Evolutionary conservation across 2,888 invertebrate species (phyloP).

Genomic region (Entomobrya proxima): DNA sequence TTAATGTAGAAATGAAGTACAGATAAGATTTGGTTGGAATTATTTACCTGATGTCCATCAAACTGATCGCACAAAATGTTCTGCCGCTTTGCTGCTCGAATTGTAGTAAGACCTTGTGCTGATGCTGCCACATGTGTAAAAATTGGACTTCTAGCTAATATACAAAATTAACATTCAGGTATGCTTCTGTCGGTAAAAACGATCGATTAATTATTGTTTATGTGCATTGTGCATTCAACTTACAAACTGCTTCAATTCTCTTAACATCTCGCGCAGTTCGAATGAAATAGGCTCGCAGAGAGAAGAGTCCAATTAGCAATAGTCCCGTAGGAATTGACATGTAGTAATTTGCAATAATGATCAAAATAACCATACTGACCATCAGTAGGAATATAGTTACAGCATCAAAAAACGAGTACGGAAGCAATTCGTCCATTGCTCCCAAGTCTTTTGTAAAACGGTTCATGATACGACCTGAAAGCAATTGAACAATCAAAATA

Average conservation of each 20-base stretch:
- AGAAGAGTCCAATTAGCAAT: conserved; percentile 77
- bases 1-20: background rate
- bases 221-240: conserved; percentile 76
- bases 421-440: conserved; percentile 76
- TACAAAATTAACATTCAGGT: background rate
- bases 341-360: conserved; percentile 78
- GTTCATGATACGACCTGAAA: conserved; percentile 79
- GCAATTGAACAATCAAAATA: conserved; percentile 65
- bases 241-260: conserved; percentile 78
- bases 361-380: conserved; percentile 78
- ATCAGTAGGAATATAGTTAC: conserved; percentile 78
- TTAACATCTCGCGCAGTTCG: conserved; percentile 88
- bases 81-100: conserved; percentile 91
- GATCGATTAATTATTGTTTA: too few relatives aligned
- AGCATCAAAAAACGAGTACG: conserved; percentile 82
- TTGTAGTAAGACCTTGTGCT: conserved; percentile 92
- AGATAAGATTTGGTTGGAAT: conserved; percentile 81
- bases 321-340: conserved; percentile 77
- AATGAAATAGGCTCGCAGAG: conserved; percentile 85
- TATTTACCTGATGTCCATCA: conserved; percentile 85
- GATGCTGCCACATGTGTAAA: conserved; percentile 94
- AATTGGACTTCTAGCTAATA: conserved; percentile 92
- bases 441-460: conserved; percentile 89
- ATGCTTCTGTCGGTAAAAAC: too few relatives aligned
- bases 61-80: conserved; percentile 86